These are phyloP conservation scores for cattle (Bos taurus) DNA, from an alignment of 2,113 vertebrate genomes.

Conservation along the genomic window ARS-UCD2.0 NC_037340.1:59392001-59392500, in stretches of 20 bases:
- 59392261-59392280: too few species aligned
- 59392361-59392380: neutral
- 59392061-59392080: neutral
- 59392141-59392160: too few species aligned
- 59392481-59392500: neutral
- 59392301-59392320: neutral
- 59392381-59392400: accelerated
- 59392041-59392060: too few species aligned
- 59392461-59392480: accelerated
- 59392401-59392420: neutral
- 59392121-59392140: neutral
- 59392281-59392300: neutral
- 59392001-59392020: neutral
- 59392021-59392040: neutral
- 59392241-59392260: neutral
- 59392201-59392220: neutral
- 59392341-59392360: neutral
- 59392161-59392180: neutral
- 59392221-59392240: neutral
- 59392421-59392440: neutral
- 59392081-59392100: neutral
- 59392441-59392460: neutral
- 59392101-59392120: neutral
- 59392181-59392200: too few species aligned
- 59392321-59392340: neutral